A percentile compares a stretch with the other conserved stretches of the same genome.
Conservation (phyloP, 1,140 invertebrate species). For the Conopomorpha cramerella region DNA sequence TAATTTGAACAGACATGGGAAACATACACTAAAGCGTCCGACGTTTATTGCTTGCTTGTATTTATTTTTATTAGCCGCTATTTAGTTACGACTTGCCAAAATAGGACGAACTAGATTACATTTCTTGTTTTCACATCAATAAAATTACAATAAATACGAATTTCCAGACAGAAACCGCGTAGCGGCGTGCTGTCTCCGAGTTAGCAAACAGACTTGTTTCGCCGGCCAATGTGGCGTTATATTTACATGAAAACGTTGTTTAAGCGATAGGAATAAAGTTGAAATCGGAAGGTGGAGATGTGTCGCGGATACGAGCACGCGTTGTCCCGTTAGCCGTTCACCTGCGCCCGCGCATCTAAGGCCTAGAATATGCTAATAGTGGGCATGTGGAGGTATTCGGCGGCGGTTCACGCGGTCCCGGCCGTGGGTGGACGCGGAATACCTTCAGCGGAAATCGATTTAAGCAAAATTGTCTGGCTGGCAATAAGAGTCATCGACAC, state of each 20-base stretch:
- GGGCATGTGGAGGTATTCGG: conserved; percentile 16
- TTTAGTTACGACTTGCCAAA: too few relatives aligned
- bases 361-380: conserved; percentile 40
- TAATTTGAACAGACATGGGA: too few relatives aligned
- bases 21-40: too few relatives aligned
- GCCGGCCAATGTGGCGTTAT: too few relatives aligned
- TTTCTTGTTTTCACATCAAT: too few relatives aligned
- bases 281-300: conserved; percentile 27
- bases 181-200: conserved; percentile 24
- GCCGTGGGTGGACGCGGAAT: conserved; percentile 30
- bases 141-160: too few relatives aligned
- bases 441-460: conserved; percentile 32
- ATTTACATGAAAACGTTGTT: conserved; percentile 18
- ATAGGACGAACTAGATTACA: too few relatives aligned
- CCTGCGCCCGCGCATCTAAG: conserved; percentile 51
- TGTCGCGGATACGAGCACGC: conserved; percentile 26
- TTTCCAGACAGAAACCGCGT: too few relatives aligned
- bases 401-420: conserved; percentile 9
- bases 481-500: conserved; percentile 25
- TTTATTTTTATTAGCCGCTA: too few relatives aligned
- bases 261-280: conserved; percentile 18
- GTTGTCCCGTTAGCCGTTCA: conserved; percentile 45
- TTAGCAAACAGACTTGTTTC: conserved; percentile 25
- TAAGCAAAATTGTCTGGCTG: conserved; percentile 15
- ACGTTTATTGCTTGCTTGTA: too few relatives aligned